Conservation (phyloP, 2,888 invertebrate genomes). For the Nemapogon koenigi region DNA sequence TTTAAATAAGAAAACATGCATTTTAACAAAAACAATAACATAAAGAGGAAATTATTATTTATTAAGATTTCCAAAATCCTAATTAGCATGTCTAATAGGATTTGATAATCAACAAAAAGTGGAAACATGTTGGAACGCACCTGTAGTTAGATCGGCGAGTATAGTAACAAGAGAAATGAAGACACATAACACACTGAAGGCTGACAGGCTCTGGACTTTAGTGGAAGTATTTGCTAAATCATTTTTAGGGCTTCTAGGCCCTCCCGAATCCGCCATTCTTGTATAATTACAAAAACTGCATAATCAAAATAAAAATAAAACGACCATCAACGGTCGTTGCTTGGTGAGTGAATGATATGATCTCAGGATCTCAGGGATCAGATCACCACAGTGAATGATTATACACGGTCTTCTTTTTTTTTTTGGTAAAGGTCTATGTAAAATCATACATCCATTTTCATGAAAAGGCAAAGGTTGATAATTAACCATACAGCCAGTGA, state of each 20-base stretch:
- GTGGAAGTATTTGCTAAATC: slow-evolving; percentile 35
- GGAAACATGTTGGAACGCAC: slow-evolving; percentile 46
- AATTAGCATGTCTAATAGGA: neutral
- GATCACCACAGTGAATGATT: too few relatives aligned
- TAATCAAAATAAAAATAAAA: neutral
- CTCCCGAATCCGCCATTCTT: slow-evolving; percentile 51
- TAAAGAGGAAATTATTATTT: neutral
- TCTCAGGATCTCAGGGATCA: too few relatives aligned
- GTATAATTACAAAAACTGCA: neutral
- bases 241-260: slow-evolving; percentile 26
- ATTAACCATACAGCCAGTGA: too few relatives aligned
- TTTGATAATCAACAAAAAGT: slow-evolving; percentile 13
- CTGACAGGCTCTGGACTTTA: slow-evolving; percentile 53
- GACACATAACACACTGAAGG: slow-evolving; percentile 58
- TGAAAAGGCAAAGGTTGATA: too few relatives aligned
- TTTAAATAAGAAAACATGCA: neutral
- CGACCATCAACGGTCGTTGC: too few relatives aligned
- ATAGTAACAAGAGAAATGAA: slow-evolving; percentile 65
- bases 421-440: too few relatives aligned
- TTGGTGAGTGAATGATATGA: too few relatives aligned
- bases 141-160: slow-evolving; percentile 65
- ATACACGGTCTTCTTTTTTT: too few relatives aligned
- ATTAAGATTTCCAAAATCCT: neutral
- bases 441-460: too few relatives aligned
- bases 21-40: neutral